These are phyloP conservation scores for Xylocopa sonorina DNA, from an alignment of 1,140 invertebrate species.

Conservation along the genomic window DNA sequence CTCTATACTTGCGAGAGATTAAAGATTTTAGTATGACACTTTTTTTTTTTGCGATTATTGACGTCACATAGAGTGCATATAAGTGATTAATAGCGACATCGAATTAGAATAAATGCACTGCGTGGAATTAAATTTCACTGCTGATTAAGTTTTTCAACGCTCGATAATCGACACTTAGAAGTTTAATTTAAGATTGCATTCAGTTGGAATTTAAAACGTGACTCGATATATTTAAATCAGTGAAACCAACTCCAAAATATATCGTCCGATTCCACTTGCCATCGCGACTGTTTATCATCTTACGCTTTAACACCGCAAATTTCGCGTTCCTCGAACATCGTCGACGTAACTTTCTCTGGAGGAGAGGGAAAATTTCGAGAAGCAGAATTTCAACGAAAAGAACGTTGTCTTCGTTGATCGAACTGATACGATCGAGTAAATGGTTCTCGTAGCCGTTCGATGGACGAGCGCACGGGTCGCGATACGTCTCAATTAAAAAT, in stretches of 20 bases:
- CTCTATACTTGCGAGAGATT: too few species aligned
- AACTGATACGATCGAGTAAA: slow-evolving; percentile 15
- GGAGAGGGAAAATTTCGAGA: neutral
- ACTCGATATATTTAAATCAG: too few species aligned
- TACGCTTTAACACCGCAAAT: neutral
- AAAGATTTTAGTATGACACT: neutral
- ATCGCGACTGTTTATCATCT: neutral
- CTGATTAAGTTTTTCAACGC: too few species aligned
- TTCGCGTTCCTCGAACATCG: neutral
- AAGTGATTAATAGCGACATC: too few species aligned
- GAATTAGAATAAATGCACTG: too few species aligned
- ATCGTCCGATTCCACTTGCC: neutral
- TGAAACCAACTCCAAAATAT: too few species aligned
- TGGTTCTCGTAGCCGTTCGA: slow-evolving; percentile 19
- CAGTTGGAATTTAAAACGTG: too few species aligned
- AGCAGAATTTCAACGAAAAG: neutral
- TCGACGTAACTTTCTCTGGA: neutral
- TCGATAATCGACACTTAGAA: too few species aligned
- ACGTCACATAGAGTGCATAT: too few species aligned
- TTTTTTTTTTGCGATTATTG: too few species aligned
- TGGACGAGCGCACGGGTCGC: slow-evolving; percentile 9
- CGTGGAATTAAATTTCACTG: too few species aligned
- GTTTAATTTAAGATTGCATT: too few species aligned
- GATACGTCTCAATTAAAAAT: slow-evolving; percentile 66
- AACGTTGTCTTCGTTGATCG: neutral